Evolutionary conservation across 1,140 invertebrate species (phyloP), one percentile per base, ranked within the genome.

Genomic region (Zaprionus inermis): DNA sequence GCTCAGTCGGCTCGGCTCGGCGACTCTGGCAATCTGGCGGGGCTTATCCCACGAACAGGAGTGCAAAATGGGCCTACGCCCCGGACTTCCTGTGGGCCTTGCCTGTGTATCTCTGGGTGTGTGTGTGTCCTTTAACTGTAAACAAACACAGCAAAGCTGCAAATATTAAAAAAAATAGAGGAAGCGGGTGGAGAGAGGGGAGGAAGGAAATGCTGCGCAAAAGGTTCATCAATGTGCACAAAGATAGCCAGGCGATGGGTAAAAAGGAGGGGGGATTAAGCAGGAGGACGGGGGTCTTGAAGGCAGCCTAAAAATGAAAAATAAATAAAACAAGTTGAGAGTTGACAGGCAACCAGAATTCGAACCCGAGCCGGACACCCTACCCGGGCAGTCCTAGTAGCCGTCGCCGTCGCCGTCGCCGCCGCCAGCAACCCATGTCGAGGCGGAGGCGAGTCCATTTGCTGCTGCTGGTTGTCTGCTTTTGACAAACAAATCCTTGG

Each of bases 401-500:
- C 36, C 36, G 36, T 5, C 22, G 22, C 22, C 24, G 24, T 5
- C 24, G 24, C 24, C 24, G 3, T 5, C 3, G 3, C 0, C 24
- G 24, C 24, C 24, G 24, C 7, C 38, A 22, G 44, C 44, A 22
- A 22, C 44, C 44, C 44, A 49, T 18, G 18, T 49, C 44, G 44
- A 3, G 38, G n/a, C 7, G 38, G 38, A 16, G 38, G 38, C n/a
- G n/a, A 49, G 44, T 69, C 83, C 58, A 63, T 71, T 76, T 75
- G 32, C 34, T 46, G 36, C 41, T 59, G 52, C 49, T 72, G 36
- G 9, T 44, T 88, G 70, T 84, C 81, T 89, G 84, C 72, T 76
- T 89, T 79, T 89, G 81, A 89, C 84, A 89, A 89, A 89, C 80
- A 89, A 89, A 89, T 84, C 85, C 80, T 89, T 59, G 71, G 84